Evolutionary conservation across 2,888 invertebrate genomes (phyloP).

Genomic region (Shargacucullia verbasci): DNA sequence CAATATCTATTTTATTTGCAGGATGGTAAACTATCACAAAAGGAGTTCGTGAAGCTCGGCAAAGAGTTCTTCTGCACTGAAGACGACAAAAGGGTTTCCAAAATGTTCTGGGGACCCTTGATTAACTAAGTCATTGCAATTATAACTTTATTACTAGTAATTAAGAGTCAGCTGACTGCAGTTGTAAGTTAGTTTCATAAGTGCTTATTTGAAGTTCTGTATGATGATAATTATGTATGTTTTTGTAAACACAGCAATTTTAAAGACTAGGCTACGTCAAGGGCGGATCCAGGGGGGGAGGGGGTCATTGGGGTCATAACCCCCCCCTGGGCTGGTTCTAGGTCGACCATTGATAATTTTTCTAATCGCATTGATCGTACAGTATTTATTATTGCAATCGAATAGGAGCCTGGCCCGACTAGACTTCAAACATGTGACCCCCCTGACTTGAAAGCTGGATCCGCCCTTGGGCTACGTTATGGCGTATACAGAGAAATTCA

Average conservation of each 20-base stretch:
- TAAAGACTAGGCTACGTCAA: too few relatives aligned
- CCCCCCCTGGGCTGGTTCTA: too few relatives aligned
- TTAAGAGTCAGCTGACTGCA: slow-evolving; percentile 27
- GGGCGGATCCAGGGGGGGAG: too few relatives aligned
- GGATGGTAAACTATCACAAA: slow-evolving; percentile 93
- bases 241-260: slow-evolving; percentile 1
- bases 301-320: too few relatives aligned
- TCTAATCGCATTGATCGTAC: too few relatives aligned
- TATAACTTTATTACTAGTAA: slow-evolving; percentile 17
- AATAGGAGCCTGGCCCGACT: too few relatives aligned
- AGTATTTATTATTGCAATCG: too few relatives aligned
- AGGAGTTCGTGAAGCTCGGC: slow-evolving; percentile 94
- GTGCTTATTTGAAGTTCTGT: neutral
- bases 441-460: too few relatives aligned
- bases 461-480: too few relatives aligned
- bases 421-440: too few relatives aligned
- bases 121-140: slow-evolving; percentile 78
- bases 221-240: slow-evolving; percentile 1
- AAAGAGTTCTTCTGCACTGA: slow-evolving; percentile 94
- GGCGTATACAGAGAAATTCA: too few relatives aligned
- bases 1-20: slow-evolving; percentile 59
- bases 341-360: too few relatives aligned
- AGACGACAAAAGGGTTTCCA: slow-evolving; percentile 93
- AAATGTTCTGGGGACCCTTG: slow-evolving; percentile 96
- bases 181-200: neutral